Conservation (phyloP, 2,888 invertebrate species). For the Leucophenga montana region DNA sequence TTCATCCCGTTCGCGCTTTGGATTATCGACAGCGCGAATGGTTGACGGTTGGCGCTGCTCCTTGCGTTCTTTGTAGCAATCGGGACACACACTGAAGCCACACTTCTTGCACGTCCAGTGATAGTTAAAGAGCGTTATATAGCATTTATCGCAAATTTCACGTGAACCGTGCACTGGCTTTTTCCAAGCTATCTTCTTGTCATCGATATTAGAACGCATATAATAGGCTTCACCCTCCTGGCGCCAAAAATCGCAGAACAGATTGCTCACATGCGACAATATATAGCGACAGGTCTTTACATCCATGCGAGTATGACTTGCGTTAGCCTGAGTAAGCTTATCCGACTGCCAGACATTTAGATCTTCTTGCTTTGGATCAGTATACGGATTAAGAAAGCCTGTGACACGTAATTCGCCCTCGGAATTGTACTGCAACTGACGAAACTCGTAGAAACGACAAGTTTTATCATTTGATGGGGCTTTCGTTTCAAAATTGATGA, state of each 20-base stretch:
- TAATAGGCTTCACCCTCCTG: constrained; percentile 91
- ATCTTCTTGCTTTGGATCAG: constrained; percentile 88
- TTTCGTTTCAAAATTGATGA: constrained; percentile 43
- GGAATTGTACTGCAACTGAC: constrained; percentile 82
- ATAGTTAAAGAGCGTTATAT: constrained; percentile 97
- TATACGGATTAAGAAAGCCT: constrained; percentile 94
- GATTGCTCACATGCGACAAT: constrained; percentile 90
- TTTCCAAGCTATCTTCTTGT: constrained; percentile 95
- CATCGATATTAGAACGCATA: constrained; percentile 85
- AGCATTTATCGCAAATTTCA: constrained; percentile 98
- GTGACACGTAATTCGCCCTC: constrained; percentile 83
- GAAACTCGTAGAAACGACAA: constrained; percentile 96
- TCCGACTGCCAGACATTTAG: constrained; percentile 89
- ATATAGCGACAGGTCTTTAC: constrained; percentile 90
- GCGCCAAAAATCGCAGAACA: constrained; percentile 93
- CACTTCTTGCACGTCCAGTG: constrained; percentile 98
- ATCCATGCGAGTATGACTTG: constrained; percentile 84
- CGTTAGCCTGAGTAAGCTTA: constrained; percentile 79
- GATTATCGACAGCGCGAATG: constrained; percentile 76
- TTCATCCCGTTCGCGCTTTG: constrained; percentile 81
- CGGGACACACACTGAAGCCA: constrained; percentile 96
- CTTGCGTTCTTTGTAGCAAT: constrained; percentile 91
- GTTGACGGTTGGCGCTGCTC: constrained; percentile 73
- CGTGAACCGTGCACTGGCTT: constrained; percentile 94
- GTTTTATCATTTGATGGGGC: constrained; percentile 85